A percentile compares a stretch with the other conserved stretches of the same genome.
Conservation (phyloP, 2,888 invertebrate genomes). For the Andricus quercusramuli region DNA sequence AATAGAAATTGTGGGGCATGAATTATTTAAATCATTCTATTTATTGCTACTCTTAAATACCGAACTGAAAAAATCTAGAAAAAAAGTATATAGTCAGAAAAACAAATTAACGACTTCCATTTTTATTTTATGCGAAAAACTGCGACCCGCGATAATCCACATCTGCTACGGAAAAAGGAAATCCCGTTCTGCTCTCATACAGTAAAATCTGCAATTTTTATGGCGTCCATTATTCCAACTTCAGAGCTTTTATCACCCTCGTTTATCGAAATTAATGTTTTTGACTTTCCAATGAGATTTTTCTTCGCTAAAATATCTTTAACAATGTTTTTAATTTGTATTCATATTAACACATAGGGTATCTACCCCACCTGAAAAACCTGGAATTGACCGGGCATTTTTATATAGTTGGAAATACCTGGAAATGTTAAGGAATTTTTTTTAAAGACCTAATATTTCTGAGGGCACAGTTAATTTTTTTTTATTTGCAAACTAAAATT, state of each 20-base stretch:
- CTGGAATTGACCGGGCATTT: too few species aligned
- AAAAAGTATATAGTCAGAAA: not conserved
- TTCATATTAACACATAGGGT: not conserved
- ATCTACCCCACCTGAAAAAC: too few species aligned
- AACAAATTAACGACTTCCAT: slow-evolving; percentile 5
- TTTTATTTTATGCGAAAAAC: slow-evolving; percentile 30
- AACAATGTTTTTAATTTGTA: not conserved
- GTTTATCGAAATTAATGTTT: slow-evolving; percentile 30
- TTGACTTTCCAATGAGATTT: slow-evolving; percentile 15
- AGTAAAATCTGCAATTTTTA: slow-evolving; percentile 16
- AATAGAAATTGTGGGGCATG: not conserved
- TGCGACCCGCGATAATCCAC: slow-evolving; percentile 24
- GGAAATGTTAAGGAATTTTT: too few species aligned
- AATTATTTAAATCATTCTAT: not conserved
- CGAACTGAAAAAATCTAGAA: not conserved
- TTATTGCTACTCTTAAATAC: not conserved
- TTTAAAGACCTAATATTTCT: too few species aligned
- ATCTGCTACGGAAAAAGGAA: slow-evolving; percentile 21
- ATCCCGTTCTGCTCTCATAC: not conserved
- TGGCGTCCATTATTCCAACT: slow-evolving; percentile 11
- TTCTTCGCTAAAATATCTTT: not conserved
- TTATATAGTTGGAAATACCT: too few species aligned
- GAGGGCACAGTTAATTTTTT: too few species aligned
- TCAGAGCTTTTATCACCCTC: slow-evolving; percentile 15
- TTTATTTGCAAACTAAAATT: not conserved